phyloP scores from a whole-genome alignment of 2,888 invertebrate species.

The Laothoe populi region DNA sequence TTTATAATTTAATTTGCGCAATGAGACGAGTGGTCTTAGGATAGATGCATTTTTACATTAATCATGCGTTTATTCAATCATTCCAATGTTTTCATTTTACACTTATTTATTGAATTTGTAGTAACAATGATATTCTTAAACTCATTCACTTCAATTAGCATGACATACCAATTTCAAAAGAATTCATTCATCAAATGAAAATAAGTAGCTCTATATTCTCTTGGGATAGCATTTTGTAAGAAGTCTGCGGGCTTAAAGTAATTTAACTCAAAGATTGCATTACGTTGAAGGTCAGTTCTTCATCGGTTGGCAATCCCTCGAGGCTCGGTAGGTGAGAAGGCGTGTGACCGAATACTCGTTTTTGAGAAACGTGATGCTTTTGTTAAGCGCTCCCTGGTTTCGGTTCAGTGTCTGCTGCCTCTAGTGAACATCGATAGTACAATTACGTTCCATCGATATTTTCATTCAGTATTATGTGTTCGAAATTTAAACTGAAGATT shows the following conservation, averaged over 20 bases:
- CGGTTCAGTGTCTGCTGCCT: slow-evolving; percentile 31
- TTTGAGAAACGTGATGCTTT: slow-evolving; percentile 63
- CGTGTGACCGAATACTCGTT: slow-evolving; percentile 65
- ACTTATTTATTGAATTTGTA: not conserved
- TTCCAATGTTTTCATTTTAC: too few species aligned
- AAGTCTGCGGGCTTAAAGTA: slow-evolving; percentile 14
- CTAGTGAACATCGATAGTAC: slow-evolving; percentile 23
- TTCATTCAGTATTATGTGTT: slow-evolving; percentile 29
- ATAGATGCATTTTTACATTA: too few species aligned
- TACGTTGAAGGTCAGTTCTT: slow-evolving; percentile 17
- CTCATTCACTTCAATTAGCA: slow-evolving; percentile 1
- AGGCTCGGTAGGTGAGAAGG: slow-evolving; percentile 54
- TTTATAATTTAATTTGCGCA: too few species aligned
- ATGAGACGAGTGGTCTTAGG: not conserved
- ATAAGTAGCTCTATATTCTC: slow-evolving; percentile 14
- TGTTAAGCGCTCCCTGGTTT: slow-evolving; percentile 56
- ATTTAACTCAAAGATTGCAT: slow-evolving; percentile 18
- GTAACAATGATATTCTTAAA: not conserved
- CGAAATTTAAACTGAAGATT: not conserved
- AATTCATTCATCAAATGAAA: slow-evolving; percentile 21
- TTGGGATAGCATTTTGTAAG: not conserved
- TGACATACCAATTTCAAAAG: slow-evolving; percentile 3
- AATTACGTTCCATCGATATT: slow-evolving; percentile 24
- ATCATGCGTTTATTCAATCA: too few species aligned
- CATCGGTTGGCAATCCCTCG: slow-evolving; percentile 41